These are phyloP conservation scores for Psittacula echo DNA, from an alignment of 2,797 vertebrate species.

Conservation along the genomic window DNA sequence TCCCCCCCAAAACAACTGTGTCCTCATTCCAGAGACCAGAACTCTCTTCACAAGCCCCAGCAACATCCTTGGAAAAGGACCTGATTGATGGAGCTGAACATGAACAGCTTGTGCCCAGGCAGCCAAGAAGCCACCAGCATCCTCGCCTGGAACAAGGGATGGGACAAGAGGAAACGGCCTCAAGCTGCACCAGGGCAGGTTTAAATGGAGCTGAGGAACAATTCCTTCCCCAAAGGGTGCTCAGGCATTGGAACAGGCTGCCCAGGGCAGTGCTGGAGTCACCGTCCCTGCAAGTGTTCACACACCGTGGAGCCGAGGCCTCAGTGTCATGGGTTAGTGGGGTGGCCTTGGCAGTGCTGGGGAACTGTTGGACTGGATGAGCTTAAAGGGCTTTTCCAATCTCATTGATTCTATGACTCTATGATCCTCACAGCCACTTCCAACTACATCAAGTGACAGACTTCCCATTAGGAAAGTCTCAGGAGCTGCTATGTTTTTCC, in stretches of 20 bases:
- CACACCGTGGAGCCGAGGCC: no score
- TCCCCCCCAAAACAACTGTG: neutral
- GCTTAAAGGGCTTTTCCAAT: neutral
- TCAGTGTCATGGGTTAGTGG: neutral
- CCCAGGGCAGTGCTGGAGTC: no score
- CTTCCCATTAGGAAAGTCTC: neutral
- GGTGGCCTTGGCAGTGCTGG: neutral
- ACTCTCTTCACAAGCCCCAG: neutral
- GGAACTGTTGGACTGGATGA: neutral
- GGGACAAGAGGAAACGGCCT: no score
- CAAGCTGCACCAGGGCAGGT: no score
- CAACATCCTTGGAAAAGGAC: neutral
- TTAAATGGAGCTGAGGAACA: no score
- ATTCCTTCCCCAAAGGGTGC: no score
- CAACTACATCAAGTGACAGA: accelerated
- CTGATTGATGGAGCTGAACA: neutral
- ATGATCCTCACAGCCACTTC: neutral
- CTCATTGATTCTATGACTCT: neutral
- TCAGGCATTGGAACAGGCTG: no score
- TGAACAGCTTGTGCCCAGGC: neutral
- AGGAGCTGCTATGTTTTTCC: neutral
- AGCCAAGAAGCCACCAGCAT: neutral
- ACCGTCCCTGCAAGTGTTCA: no score
- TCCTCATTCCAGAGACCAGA: neutral
- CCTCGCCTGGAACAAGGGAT: no score